Conservation (phyloP, 2,888 invertebrate genomes). For the Eilema depressum region DNA sequence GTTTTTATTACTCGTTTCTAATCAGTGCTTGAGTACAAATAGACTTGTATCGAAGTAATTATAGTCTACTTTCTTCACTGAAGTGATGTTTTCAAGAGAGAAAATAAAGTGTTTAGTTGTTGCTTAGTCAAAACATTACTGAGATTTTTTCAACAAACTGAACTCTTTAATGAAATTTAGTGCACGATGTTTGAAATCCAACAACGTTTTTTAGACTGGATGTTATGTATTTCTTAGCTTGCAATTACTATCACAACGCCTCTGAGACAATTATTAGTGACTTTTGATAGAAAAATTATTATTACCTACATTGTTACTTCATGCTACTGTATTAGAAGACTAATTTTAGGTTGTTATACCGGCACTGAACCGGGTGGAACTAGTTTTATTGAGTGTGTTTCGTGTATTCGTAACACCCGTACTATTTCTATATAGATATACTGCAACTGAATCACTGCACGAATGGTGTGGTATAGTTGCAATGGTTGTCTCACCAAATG, state of each 20-base stretch:
- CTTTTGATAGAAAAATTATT: neutral
- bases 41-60: neutral
- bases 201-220: neutral
- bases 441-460: neutral
- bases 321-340: conserved; percentile 9
- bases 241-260: neutral
- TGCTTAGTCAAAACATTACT: neutral
- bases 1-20: neutral
- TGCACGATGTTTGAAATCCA: neutral
- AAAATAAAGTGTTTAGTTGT: neutral
- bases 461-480: neutral
- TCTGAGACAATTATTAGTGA: neutral
- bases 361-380: neutral
- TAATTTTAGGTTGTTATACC: conserved; percentile 19
- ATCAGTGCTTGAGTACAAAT: neutral
- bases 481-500: neutral
- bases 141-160: too few relatives aligned
- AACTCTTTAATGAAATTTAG: too few relatives aligned
- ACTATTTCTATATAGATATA: neutral
- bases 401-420: conserved; percentile 9
- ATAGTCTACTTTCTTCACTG: neutral
- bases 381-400: conserved; percentile 26
- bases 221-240: neutral
- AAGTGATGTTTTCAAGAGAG: neutral
- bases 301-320: conserved; percentile 1